phyloP scores from a whole-genome alignment of 2,797 vertebrate species.

The Anguilla anguilla region DNA sequence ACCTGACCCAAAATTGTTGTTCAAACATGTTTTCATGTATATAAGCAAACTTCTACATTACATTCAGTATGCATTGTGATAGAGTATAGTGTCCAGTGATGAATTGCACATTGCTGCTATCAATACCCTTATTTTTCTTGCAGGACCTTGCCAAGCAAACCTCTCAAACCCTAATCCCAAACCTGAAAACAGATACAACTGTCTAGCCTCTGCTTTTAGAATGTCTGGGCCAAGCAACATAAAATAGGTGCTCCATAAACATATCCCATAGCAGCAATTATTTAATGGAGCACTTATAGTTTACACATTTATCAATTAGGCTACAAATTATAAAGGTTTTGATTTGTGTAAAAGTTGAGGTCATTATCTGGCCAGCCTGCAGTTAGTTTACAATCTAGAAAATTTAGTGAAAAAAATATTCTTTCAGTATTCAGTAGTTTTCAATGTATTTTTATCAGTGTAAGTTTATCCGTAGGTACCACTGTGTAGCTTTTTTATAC shows the following conservation, averaged over 20 bases:
- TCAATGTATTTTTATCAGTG: neutral
- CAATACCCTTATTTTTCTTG: neutral
- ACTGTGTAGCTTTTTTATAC: neutral
- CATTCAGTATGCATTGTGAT: neutral
- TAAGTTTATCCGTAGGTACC: neutral
- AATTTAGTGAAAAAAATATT: neutral
- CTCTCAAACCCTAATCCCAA: neutral
- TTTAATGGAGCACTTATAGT: slow-evolving; percentile 6
- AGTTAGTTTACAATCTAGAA: neutral
- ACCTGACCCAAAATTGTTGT: neutral
- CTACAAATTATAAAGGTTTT: slow-evolving; percentile 55
- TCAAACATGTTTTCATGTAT: neutral
- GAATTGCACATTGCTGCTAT: neutral
- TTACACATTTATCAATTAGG: slow-evolving; percentile 53
- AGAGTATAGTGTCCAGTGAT: neutral
- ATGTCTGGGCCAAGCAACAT: neutral
- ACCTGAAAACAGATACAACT: neutral
- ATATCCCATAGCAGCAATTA: neutral
- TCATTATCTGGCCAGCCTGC: neutral
- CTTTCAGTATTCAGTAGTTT: neutral
- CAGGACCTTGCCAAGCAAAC: neutral
- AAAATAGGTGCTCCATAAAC: neutral
- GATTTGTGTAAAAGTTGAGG: slow-evolving; percentile 34
- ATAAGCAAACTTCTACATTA: neutral
- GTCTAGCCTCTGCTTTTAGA: neutral